phyloP scores from a whole-genome alignment of 2,113 vertebrate species.

The Gavia stellata region DNA sequence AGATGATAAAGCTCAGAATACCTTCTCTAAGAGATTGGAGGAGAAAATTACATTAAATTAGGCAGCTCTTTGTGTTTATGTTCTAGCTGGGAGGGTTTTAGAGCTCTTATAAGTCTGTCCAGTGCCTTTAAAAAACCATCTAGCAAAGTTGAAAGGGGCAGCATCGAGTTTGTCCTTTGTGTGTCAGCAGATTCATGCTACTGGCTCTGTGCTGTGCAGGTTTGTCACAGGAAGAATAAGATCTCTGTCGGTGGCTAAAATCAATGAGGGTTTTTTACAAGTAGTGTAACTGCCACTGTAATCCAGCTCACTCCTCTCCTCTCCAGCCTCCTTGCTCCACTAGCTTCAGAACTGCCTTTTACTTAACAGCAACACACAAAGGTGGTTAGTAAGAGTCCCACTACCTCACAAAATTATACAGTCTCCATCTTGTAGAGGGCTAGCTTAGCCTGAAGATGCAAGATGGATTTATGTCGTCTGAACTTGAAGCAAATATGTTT shows the following conservation, averaged over 20 bases:
- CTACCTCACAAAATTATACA: background rate
- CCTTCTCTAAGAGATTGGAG: background rate
- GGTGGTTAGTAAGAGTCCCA: background rate
- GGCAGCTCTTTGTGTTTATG: background rate
- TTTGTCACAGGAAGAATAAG: background rate
- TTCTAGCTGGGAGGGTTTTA: background rate
- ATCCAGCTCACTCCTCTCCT: background rate
- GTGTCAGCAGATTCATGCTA: fast-evolving
- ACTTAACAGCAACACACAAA: background rate
- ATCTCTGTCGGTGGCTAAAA: background rate
- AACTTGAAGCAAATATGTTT: background rate
- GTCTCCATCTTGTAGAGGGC: background rate
- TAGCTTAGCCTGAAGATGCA: background rate
- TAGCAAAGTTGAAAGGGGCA: background rate
- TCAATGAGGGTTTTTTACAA: background rate
- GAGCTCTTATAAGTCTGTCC: background rate
- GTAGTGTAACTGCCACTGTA: background rate
- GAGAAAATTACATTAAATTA: background rate
- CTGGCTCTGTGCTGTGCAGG: background rate
- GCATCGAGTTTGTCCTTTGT: background rate
- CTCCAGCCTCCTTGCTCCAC: background rate
- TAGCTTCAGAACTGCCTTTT: background rate
- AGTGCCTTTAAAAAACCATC: background rate
- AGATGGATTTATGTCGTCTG: background rate
- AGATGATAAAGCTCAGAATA: background rate